These are phyloP conservation scores for Hydrophis major DNA, from an alignment of 2,797 vertebrate species.

Conservation along the genomic window DNA sequence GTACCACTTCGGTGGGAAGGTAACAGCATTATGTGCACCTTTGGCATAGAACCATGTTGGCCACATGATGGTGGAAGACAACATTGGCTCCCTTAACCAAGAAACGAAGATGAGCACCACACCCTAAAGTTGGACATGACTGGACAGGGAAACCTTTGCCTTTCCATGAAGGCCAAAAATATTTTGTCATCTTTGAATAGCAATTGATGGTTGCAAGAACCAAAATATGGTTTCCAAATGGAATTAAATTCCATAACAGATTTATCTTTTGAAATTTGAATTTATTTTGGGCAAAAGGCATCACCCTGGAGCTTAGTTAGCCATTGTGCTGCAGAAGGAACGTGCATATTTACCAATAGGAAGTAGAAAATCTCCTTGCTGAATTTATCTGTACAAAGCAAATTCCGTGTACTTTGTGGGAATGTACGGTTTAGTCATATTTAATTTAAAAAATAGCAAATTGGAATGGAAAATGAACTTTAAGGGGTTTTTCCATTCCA, in stretches of 20 bases:
- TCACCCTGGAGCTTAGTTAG: not conserved
- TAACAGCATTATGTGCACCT: not conserved
- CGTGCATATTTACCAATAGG: not conserved
- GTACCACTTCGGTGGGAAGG: not conserved
- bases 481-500: not conserved
- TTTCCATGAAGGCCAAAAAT: not conserved
- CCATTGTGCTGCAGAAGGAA: not conserved
- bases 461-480: not conserved
- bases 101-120: not conserved
- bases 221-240: not conserved
- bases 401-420: not conserved
- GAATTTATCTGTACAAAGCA: not conserved
- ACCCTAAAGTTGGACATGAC: not conserved
- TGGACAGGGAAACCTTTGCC: not conserved
- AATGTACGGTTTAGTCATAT: not conserved
- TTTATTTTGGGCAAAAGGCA: not conserved
- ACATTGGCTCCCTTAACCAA: not conserved
- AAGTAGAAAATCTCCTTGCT: not conserved
- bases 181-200: not conserved
- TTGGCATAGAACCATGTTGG: not conserved
- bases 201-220: not conserved
- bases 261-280: not conserved
- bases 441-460: not conserved
- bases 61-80: not conserved
- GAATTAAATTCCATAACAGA: not conserved